Conservation (phyloP, 2,797 vertebrate genomes). For the Eremophila alpestris region DNA sequence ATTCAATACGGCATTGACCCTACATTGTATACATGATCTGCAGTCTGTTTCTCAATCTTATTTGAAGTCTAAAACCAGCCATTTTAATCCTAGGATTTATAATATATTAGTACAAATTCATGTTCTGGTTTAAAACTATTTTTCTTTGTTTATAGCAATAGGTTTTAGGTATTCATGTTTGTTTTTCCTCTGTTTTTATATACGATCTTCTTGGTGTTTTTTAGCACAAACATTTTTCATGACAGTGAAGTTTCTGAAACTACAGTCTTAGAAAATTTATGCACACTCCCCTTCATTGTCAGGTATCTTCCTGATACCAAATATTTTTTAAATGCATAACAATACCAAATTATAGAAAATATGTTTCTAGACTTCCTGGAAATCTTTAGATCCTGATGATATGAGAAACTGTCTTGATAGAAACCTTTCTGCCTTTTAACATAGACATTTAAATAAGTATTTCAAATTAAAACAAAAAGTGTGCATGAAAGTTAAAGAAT, state of each 20-base stretch:
- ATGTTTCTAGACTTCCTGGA: neutral
- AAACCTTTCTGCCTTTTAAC: neutral
- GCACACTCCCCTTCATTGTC: neutral
- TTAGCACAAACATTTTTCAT: neutral
- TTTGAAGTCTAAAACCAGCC: conserved; percentile 70
- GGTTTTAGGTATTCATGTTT: neutral
- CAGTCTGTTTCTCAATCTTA: conserved; percentile 72
- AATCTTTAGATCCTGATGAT: neutral
- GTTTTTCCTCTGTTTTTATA: fast-evolving
- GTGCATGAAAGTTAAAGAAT: neutral
- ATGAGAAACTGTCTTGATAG: neutral
- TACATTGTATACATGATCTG: conserved; percentile 86
- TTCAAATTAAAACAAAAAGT: neutral
- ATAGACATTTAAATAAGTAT: neutral
- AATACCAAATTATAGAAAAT: neutral
- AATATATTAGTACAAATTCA: neutral
- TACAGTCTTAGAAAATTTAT: neutral
- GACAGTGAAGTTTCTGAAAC: neutral
- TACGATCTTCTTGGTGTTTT: neutral
- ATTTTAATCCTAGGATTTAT: conserved; percentile 58
- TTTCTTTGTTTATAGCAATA: neutral
- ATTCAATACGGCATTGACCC: conserved; percentile 96
- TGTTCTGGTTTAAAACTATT: conserved; percentile 8
- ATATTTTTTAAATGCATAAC: neutral
- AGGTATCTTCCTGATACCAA: neutral